Evolutionary conservation across 2,888 invertebrate species (phyloP).

Genomic region (Protodeltote pygarga): DNA sequence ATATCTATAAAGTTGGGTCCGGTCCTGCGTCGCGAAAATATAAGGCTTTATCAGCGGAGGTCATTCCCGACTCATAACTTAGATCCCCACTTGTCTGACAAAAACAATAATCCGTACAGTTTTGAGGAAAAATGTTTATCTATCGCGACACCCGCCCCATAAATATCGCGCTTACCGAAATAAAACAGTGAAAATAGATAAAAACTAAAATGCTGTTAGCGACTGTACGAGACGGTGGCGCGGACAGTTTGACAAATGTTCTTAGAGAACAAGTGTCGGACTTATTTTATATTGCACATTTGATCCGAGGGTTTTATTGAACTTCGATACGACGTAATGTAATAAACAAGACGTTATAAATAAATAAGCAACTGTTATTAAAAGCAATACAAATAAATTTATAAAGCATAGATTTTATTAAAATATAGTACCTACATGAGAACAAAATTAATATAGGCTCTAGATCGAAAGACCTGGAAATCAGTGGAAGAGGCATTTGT

Average conservation of each 20-base stretch:
- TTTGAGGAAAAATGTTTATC: constrained; percentile 83
- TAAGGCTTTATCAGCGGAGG: constrained; percentile 66
- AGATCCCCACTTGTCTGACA: constrained; percentile 73
- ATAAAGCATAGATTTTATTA: neutral
- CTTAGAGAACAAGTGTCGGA: constrained; percentile 31
- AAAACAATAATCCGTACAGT: constrained; percentile 83
- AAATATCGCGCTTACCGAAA: constrained; percentile 77
- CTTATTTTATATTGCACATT: constrained; percentile 28
- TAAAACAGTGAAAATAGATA: constrained; percentile 82
- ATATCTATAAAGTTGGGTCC: constrained; percentile 13
- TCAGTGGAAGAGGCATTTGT: no score
- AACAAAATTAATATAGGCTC: neutral
- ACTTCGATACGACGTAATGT: constrained; percentile 3
- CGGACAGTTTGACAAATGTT: constrained; percentile 69
- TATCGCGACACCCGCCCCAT: constrained; percentile 79
- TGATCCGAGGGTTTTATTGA: constrained; percentile 17
- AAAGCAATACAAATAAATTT: neutral
- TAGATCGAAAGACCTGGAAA: no score
- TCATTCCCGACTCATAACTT: constrained; percentile 77
- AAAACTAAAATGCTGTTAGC: constrained; percentile 76
- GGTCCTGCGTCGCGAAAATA: constrained; percentile 30
- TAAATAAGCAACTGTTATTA: constrained; percentile 3
- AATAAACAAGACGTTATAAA: constrained; percentile 14
- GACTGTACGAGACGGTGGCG: constrained; percentile 60
- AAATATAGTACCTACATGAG: neutral